phyloP scores from a whole-genome alignment of 2,797 vertebrate genomes.

The Enteromius treurensis region DNA sequence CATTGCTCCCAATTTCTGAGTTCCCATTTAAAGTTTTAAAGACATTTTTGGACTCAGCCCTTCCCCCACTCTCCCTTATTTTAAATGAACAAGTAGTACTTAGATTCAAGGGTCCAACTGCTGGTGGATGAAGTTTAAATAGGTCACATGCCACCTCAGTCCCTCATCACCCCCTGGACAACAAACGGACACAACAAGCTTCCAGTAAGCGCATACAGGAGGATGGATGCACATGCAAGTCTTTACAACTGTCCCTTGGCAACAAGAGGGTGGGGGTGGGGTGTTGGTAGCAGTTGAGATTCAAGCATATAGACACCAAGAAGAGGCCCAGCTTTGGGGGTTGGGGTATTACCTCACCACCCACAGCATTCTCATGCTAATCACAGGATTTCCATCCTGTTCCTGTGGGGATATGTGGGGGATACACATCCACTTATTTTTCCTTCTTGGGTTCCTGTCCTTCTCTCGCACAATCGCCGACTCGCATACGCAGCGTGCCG shows the following conservation, averaged over 20 bases:
- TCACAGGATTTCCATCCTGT: slow-evolving; percentile 1
- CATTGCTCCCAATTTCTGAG: background rate
- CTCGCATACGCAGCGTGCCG: slow-evolving; percentile 85
- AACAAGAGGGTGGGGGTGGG: slow-evolving; percentile 28
- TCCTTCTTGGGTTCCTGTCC: background rate
- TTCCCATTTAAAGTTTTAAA: slow-evolving; percentile 3
- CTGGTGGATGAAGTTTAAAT: slow-evolving; percentile 16
- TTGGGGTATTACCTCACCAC: background rate
- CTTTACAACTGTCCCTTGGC: slow-evolving; percentile 39
- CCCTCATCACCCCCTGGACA: background rate
- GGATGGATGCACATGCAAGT: slow-evolving; percentile 40
- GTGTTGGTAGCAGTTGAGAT: slow-evolving; percentile 24
- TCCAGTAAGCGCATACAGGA: slow-evolving; percentile 9
- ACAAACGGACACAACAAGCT: background rate
- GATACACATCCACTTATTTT: slow-evolving; percentile 27
- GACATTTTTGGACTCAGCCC: background rate
- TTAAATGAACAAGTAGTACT: background rate
- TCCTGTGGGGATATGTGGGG: background rate
- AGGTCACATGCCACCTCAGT: background rate
- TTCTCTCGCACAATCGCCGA: slow-evolving; percentile 77
- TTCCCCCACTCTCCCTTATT: background rate
- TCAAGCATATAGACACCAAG: slow-evolving; percentile 35
- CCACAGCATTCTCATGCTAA: slow-evolving; percentile 54
- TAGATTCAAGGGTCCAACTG: slow-evolving; percentile 7
- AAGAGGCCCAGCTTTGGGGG: slow-evolving; percentile 19